Evolutionary conservation across 1,140 invertebrate species (phyloP).

Genomic region (Steinernema khuongi): DNA sequence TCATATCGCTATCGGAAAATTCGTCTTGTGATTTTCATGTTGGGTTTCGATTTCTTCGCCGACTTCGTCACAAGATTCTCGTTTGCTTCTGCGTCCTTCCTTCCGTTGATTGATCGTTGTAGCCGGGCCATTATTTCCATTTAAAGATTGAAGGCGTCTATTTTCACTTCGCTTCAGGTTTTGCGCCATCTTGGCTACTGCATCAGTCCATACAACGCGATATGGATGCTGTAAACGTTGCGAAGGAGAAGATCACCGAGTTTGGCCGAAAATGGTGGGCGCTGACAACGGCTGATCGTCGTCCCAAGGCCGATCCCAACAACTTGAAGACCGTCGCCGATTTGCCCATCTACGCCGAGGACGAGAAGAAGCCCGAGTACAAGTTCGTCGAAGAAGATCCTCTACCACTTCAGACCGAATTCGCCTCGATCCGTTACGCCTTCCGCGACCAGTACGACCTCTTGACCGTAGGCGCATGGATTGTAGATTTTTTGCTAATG

Average conservation of each 20-base stretch:
- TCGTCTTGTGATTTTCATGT: no score
- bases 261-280: slow-evolving; percentile 26
- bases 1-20: no score
- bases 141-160: no score
- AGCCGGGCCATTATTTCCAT: no score
- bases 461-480: slow-evolving; percentile 33
- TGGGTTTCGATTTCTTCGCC: no score
- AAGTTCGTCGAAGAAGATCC: slow-evolving; percentile 38
- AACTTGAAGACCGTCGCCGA: slow-evolving; percentile 24
- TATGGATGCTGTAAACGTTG: background rate
- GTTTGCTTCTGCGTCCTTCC: no score
- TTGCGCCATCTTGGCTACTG: no score
- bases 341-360: slow-evolving; percentile 45
- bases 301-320: slow-evolving; percentile 26
- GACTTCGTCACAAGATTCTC: no score
- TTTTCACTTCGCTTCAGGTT: no score
- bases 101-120: no score
- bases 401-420: slow-evolving; percentile 44
- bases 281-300: slow-evolving; percentile 21
- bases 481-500: background rate
- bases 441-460: slow-evolving; percentile 27
- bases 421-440: slow-evolving; percentile 40
- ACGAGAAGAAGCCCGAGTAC: background rate
- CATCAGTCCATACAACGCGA: no score
- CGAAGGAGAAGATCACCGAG: background rate